Evolutionary conservation across 1,140 invertebrate genomes (phyloP).

Genomic region (Dreissena rostriformis): DNA sequence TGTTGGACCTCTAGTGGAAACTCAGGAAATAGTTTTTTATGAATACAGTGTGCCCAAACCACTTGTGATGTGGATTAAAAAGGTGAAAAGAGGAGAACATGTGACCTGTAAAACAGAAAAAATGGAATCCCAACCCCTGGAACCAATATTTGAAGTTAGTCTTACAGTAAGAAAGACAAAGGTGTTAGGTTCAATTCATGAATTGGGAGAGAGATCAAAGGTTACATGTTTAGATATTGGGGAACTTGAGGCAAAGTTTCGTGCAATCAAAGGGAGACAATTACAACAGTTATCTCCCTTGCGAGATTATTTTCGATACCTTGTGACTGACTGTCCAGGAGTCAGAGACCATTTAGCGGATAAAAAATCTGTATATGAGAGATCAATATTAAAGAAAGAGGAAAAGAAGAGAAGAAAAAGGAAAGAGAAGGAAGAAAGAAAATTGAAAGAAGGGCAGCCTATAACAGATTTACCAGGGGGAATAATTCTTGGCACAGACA

Average conservation of each 20-base stretch:
- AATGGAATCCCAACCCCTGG: not conserved
- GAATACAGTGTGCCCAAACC: conserved; percentile 41
- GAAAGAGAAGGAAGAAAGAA: conserved; percentile 1
- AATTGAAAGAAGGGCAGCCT: no score
- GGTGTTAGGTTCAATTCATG: not conserved
- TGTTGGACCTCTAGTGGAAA: conserved; percentile 62
- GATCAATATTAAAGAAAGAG: conserved; percentile 27
- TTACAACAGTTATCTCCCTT: conserved; percentile 30
- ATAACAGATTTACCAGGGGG: no score
- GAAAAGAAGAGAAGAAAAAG: not conserved
- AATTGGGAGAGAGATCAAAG: not conserved
- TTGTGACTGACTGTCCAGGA: conserved; percentile 45
- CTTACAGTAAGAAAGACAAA: conserved; percentile 33
- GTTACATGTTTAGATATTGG: conserved; percentile 14
- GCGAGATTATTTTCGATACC: conserved; percentile 44
- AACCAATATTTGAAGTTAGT: conserved; percentile 24
- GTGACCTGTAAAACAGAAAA: not conserved
- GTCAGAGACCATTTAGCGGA: conserved; percentile 40
- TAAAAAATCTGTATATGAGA: conserved; percentile 20
- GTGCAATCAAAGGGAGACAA: conserved; percentile 20
- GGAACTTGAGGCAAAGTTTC: conserved; percentile 29
- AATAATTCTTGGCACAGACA: no score
- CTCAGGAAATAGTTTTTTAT: conserved; percentile 59
- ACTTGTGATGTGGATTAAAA: conserved; percentile 1
- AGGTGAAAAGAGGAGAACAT: not conserved